phyloP scores from a whole-genome alignment of 2,888 invertebrate genomes.

The Hypselothyrea guttata region DNA sequence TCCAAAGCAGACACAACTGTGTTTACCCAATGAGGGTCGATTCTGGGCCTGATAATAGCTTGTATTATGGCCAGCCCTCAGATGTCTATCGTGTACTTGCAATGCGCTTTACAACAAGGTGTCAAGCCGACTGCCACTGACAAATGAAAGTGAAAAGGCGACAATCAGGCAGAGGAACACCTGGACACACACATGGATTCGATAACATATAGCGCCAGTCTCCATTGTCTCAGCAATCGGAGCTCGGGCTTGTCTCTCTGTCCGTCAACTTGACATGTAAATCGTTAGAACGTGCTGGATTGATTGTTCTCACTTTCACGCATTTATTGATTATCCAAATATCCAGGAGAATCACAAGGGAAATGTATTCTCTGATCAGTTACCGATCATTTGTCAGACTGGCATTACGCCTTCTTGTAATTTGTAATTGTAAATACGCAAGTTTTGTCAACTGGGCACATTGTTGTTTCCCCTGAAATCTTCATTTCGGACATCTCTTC shows the following conservation, averaged over 20 bases:
- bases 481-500: constrained; percentile 18
- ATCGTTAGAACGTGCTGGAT: constrained; percentile 73
- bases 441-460: constrained; percentile 53
- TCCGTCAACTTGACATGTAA: constrained; percentile 73
- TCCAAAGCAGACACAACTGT: constrained; percentile 57
- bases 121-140: constrained; percentile 67
- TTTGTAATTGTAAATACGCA: constrained; percentile 67
- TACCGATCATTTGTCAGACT: constrained; percentile 62
- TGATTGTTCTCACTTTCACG: constrained; percentile 69
- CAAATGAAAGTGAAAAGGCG: constrained; percentile 79
- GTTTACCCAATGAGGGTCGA: constrained; percentile 38
- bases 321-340: constrained; percentile 42
- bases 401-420: constrained; percentile 49
- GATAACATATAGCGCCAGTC: constrained; percentile 45
- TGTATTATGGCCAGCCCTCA: too few species aligned
- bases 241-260: constrained; percentile 18
- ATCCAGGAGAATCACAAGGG: background rate
- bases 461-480: constrained; percentile 56
- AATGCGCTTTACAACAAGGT: constrained; percentile 64
- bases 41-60: background rate
- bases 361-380: constrained; percentile 13
- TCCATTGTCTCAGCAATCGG: constrained; percentile 30
- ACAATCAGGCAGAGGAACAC: constrained; percentile 46
- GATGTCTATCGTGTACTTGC: constrained; percentile 44
- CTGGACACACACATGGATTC: constrained; percentile 59